phyloP scores from a whole-genome alignment of 2,797 vertebrate genomes.

The Scarus forsteni region DNA sequence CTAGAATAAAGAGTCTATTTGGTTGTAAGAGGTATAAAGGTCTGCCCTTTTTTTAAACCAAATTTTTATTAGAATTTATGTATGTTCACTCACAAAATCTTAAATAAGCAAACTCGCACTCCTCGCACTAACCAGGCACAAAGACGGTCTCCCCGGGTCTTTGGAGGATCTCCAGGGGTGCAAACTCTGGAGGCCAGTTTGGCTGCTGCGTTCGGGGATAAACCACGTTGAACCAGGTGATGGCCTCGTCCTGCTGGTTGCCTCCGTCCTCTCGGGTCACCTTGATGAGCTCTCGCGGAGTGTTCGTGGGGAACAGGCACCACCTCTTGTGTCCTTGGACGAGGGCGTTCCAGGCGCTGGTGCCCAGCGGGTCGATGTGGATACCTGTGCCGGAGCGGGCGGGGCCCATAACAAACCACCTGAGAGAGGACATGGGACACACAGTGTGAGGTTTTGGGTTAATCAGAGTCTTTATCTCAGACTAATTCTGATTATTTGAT shows the following conservation, averaged over 20 bases:
- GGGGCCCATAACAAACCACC: conserved; percentile 99
- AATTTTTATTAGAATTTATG: too few relatives aligned
- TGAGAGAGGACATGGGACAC: conserved; percentile 54
- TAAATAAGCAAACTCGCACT: too few relatives aligned
- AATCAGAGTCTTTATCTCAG: too few relatives aligned
- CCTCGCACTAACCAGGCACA: conserved; percentile 89
- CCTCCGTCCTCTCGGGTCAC: conserved; percentile 93
- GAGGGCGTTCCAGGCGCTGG: conserved; percentile 97
- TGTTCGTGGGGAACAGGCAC: conserved; percentile 98
- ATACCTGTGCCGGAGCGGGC: conserved; percentile 96
- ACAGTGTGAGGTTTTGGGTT: neutral
- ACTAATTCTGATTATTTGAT: neutral
- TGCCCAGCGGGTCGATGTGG: conserved; percentile 97
- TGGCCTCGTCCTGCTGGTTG: conserved; percentile 98
- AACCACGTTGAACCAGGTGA: conserved; percentile 96
- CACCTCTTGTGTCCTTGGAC: conserved; percentile 98
- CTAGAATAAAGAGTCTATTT: too few relatives aligned
- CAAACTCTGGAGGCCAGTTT: conserved; percentile 93
- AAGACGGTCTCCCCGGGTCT: conserved; percentile 97
- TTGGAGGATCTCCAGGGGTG: conserved; percentile 95
- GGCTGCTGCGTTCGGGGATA: conserved; percentile 94
- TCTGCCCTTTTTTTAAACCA: too few relatives aligned
- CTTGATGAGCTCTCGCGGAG: conserved; percentile 96
- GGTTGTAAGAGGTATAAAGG: too few relatives aligned
- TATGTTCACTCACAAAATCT: too few relatives aligned